Evolutionary conservation across 2,113 vertebrate species (phyloP), one percentile per base, ranked within the genome.

Genomic region (Pachyramphus minor): DNA sequence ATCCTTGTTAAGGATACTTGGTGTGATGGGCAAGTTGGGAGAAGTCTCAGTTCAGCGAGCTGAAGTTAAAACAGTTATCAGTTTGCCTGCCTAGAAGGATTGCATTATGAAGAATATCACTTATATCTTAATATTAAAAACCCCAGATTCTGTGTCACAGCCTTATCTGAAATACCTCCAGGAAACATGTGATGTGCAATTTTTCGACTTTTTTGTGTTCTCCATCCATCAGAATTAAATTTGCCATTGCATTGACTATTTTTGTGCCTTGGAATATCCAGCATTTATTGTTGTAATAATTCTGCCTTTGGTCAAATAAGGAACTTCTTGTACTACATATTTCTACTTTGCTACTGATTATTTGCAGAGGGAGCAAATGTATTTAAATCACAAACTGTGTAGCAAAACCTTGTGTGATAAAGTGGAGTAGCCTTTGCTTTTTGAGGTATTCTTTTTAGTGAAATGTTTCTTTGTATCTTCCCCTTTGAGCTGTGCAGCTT

Each of bases 361-460:
- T 68, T 83, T 80, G 22, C 41, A 33, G 45, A 66, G 17, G 14
- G 9, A 3, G 2, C 6, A 45, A 47, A 68, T 60, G 25, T 52
- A 20, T 73, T 85, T 56, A 62, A 9, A 25, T 53, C 18, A 23
- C 0, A 0, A 63, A 62, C 41, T 60, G 11, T 49, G 20, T 56
- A 69, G 18, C 11, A 80, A 58, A 86, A 31, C 17, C 5, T 69
- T 23, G 6, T 77, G 22, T 0, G 0, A 6, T 52, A 44, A 30
- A 37, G 49, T 10, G 5, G n/a, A 53, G 6, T 62, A 74, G 31
- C 24, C 13, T 52, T 67, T 76, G 17, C 27, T 64, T 82, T 87
- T 82, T 60, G 41, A 82, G 31, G 5, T 53, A 12, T 14, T 60
- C 30, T 45, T 74, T 31, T 37, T 53, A 27, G 31, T 76, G 28